Evolutionary conservation across 2,888 invertebrate genomes (phyloP).

Genomic region (Tethea ocularis): DNA sequence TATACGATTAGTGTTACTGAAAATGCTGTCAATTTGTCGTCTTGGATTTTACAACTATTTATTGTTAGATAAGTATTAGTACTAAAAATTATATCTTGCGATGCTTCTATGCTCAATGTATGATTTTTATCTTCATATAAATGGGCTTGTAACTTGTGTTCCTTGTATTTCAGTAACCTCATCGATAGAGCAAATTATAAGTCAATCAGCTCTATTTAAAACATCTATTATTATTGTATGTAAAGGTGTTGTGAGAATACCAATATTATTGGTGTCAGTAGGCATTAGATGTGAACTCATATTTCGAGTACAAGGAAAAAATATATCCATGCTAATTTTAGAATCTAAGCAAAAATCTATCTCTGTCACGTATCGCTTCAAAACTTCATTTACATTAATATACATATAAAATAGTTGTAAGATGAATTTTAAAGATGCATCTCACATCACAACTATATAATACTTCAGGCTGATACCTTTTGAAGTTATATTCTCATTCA

Average conservation of each 20-base stretch:
- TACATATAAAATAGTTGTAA: conserved; percentile 21
- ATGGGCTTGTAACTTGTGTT: conserved; percentile 38
- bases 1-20: conserved; percentile 69
- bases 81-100: conserved; percentile 48
- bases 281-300: conserved; percentile 5
- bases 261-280: background rate
- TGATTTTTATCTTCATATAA: conserved; percentile 29
- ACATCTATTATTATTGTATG: background rate
- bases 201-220: background rate
- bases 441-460: background rate
- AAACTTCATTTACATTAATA: conserved; percentile 26
- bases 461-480: background rate
- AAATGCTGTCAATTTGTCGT: conserved; percentile 80
- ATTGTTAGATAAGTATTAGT: conserved; percentile 54
- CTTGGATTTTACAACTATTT: conserved; percentile 68
- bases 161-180: conserved; percentile 35
- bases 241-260: conserved; percentile 7
- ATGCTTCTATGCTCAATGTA: conserved; percentile 61
- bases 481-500: background rate
- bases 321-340: conserved; percentile 27
- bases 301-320: conserved; percentile 31
- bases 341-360: conserved; percentile 29
- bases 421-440: background rate
- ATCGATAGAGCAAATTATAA: conserved; percentile 5
- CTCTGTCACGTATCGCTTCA: conserved; percentile 41